Evolutionary conservation across 2,113 vertebrate species (phyloP).

Genomic region (Phrynosoma platyrhinos): DNA sequence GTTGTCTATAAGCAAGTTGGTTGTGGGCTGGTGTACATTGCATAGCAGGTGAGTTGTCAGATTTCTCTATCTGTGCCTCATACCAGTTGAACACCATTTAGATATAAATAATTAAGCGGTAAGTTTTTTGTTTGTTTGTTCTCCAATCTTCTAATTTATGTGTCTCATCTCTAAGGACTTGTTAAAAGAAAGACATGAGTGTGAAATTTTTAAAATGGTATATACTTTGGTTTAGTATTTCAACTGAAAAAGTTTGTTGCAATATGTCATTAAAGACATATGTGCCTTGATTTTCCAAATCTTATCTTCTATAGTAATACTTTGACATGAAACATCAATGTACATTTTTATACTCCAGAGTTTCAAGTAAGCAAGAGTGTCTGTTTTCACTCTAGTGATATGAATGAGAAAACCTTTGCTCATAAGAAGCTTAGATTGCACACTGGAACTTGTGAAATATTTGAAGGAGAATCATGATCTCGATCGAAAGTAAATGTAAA

Average conservation of each 20-base stretch:
- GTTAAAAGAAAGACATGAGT: background rate
- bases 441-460: background rate
- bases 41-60: no score
- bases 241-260: background rate
- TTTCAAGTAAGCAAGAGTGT: background rate
- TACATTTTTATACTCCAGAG: background rate
- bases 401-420: background rate
- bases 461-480: conserved; percentile 10
- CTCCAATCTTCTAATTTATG: no score
- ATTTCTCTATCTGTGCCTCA: no score
- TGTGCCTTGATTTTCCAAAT: background rate
- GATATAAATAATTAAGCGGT: no score
- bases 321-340: background rate
- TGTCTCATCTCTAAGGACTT: background rate
- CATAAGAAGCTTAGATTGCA: background rate
- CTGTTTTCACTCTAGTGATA: background rate
- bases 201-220: background rate
- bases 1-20: no score
- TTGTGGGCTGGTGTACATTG: no score
- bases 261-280: background rate
- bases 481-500: background rate
- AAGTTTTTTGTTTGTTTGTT: no score
- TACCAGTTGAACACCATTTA: no score
- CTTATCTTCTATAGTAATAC: background rate
- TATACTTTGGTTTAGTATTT: background rate